Evolutionary conservation across 2,888 invertebrate genomes (phyloP).

Genomic region (Drosophila tripunctata): DNA sequence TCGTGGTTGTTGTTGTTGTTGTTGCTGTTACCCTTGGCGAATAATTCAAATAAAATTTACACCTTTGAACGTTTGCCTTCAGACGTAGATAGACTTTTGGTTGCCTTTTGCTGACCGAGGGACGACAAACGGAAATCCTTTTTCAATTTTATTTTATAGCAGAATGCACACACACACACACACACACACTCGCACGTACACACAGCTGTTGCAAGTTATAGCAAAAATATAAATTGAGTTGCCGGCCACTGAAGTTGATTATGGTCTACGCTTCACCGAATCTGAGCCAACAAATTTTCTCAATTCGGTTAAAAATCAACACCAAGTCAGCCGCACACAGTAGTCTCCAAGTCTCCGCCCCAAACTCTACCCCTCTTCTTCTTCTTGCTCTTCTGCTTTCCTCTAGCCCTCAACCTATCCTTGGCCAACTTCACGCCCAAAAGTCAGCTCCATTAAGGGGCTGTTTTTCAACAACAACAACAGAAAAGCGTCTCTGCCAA

Average conservation of each 20-base stretch:
- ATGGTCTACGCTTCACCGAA: slow-evolving; percentile 79
- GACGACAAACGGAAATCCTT: slow-evolving; percentile 76
- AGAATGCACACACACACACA: slow-evolving; percentile 34
- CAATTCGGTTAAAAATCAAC: slow-evolving; percentile 78
- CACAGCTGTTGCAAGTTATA: slow-evolving; percentile 68
- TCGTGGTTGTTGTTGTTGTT: slow-evolving; percentile 17
- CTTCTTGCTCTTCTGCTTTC: neutral
- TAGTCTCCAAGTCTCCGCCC: neutral
- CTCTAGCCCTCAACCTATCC: too few species aligned
- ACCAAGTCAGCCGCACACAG: slow-evolving; percentile 40
- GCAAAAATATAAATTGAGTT: slow-evolving; percentile 79
- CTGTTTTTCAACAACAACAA: slow-evolving; percentile 27
- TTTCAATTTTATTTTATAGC: slow-evolving; percentile 74
- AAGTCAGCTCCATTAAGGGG: slow-evolving; percentile 26
- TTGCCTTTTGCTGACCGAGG: slow-evolving; percentile 59
- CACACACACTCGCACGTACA: slow-evolving; percentile 18
- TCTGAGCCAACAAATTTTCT: slow-evolving; percentile 78
- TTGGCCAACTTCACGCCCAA: slow-evolving; percentile 4
- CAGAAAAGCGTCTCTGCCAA: slow-evolving; percentile 35
- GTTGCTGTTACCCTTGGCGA: slow-evolving; percentile 57
- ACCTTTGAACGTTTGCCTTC: slow-evolving; percentile 57
- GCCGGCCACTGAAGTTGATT: slow-evolving; percentile 82
- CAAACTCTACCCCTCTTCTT: neutral
- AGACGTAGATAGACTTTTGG: slow-evolving; percentile 61
- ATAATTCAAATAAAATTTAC: slow-evolving; percentile 80